These are phyloP conservation scores for Myripristis jacobus DNA, from an alignment of 2,797 vertebrate genomes.

Conservation along the genomic window DNA sequence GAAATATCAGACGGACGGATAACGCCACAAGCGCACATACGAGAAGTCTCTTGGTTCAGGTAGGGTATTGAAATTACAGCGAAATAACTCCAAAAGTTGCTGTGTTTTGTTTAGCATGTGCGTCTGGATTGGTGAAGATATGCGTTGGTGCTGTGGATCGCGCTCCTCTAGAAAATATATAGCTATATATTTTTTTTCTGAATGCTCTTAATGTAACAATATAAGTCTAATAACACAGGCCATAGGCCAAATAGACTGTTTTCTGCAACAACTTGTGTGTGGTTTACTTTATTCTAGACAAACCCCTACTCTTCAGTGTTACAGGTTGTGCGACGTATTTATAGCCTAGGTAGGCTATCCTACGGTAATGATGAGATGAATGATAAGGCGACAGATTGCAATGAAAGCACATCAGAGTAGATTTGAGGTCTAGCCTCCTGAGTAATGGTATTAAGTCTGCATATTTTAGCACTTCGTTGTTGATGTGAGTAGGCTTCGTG, in stretches of 20 bases:
- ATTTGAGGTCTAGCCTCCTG: conserved; percentile 39
- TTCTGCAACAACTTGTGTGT: conserved; percentile 69
- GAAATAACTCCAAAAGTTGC: conserved; percentile 40
- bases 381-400: conserved; percentile 37
- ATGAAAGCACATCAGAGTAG: conserved; percentile 48
- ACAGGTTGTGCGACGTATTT: conserved; percentile 70
- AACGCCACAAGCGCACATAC: conserved; percentile 59
- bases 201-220: conserved; percentile 18
- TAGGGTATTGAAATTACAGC: conserved; percentile 71
- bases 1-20: conserved; percentile 51
- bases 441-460: conserved; percentile 52
- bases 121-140: neutral
- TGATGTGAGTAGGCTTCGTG: conserved; percentile 8
- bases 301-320: conserved; percentile 54
- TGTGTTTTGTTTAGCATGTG: neutral
- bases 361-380: conserved; percentile 36
- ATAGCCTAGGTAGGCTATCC: conserved; percentile 36
- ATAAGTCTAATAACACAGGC: conserved; percentile 8
- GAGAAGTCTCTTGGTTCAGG: too few relatives aligned
- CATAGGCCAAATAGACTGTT: conserved; percentile 9
- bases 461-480: conserved; percentile 49
- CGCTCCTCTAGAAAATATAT: conserved; percentile 37
- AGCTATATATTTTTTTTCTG: too few relatives aligned
- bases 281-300: conserved; percentile 30
- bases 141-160: neutral